A percentile compares a stretch with the other conserved stretches of the same genome.
Evolutionary conservation across 2,113 vertebrate species (phyloP).

Genomic region (Crypturellus undulatus): DNA sequence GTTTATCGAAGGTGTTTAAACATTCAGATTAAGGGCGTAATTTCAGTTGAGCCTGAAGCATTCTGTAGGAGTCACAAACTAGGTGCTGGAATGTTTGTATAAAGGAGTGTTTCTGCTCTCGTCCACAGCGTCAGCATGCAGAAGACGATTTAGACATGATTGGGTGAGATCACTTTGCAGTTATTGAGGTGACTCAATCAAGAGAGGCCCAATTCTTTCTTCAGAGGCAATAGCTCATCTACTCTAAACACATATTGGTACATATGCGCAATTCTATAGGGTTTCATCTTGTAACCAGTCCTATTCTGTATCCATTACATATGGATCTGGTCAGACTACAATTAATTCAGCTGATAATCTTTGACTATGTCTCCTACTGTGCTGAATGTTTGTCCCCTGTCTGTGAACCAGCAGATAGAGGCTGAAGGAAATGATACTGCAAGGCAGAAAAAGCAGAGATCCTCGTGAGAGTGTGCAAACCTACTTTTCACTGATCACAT

Average conservation of each 20-base stretch:
- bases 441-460: background rate
- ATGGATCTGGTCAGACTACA: background rate
- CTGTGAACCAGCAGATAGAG: background rate
- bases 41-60: background rate
- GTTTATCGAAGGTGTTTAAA: background rate
- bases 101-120: background rate
- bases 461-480: background rate
- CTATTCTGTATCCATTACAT: background rate
- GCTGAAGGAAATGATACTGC: background rate
- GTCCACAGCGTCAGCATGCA: background rate
- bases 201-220: background rate
- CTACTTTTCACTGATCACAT: background rate
- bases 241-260: background rate
- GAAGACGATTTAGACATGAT: background rate
- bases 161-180: background rate
- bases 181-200: background rate
- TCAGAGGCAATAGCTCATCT: rapidly evolving
- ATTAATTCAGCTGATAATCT: background rate
- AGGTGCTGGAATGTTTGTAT: background rate
- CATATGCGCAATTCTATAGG: background rate
- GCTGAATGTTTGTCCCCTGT: background rate
- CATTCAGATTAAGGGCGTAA: background rate
- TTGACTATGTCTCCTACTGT: background rate
- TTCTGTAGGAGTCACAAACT: background rate
- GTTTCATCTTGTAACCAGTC: background rate